Conservation (phyloP, 1,140 invertebrate species). For the Orchesella cincta region DNA sequence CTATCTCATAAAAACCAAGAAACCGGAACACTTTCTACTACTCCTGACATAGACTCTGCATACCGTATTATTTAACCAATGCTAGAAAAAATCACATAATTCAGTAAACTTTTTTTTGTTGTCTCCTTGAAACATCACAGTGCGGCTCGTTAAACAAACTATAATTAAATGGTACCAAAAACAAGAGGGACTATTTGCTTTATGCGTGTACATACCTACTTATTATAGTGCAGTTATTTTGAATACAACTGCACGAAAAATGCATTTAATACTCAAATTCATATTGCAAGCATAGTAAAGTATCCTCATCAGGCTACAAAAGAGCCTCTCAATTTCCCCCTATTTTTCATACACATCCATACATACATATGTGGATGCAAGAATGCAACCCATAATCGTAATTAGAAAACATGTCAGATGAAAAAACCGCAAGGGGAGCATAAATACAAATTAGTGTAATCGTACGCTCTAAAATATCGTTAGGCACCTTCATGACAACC, state of each 20-base stretch:
- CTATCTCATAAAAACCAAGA: too few species aligned
- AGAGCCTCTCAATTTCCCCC: not conserved
- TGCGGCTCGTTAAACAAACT: too few species aligned
- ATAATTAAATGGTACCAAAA: not conserved
- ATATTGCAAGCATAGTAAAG: too few species aligned
- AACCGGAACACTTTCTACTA: too few species aligned
- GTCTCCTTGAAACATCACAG: too few species aligned
- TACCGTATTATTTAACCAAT: too few species aligned
- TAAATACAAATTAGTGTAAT: conserved; percentile 3
- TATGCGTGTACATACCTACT: not conserved
- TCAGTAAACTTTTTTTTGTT: too few species aligned
- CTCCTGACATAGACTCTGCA: too few species aligned
- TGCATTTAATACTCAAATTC: too few species aligned
- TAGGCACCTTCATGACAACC: not conserved
- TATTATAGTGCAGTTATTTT: not conserved
- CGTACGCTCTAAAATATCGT: not conserved
- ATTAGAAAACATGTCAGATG: not conserved
- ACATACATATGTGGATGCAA: too few species aligned
- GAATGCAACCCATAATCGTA: not conserved
- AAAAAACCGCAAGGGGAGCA: not conserved
- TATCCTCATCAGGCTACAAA: not conserved
- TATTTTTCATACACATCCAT: too few species aligned
- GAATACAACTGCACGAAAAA: not conserved
- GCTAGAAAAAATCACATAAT: too few species aligned
- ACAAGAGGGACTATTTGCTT: not conserved